Evolutionary conservation across 2,113 vertebrate genomes (phyloP).

Genomic region (Gambusia holbrooki): DNA sequence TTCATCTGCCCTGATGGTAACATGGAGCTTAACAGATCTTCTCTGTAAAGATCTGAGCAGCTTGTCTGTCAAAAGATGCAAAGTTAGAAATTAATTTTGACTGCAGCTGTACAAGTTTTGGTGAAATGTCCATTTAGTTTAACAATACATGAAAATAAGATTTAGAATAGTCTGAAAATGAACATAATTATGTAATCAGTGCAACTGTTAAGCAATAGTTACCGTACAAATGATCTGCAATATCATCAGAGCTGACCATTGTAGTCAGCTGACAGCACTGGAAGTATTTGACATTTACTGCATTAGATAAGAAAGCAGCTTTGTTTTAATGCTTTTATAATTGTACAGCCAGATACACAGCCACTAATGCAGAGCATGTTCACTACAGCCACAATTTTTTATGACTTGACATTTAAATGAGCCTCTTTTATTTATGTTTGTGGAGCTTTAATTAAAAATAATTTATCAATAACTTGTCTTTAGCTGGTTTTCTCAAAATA

Average conservation of each 20-base stretch:
- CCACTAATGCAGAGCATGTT: not conserved
- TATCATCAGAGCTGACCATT: no score
- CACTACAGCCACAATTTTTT: not conserved
- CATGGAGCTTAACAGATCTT: slow-evolving; percentile 50
- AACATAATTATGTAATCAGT: no score
- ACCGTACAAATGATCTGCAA: no score
- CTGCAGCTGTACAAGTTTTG: not conserved
- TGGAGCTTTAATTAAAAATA: slow-evolving; percentile 6
- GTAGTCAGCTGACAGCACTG: no score
- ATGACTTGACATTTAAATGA: not conserved
- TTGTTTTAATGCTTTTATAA: no score
- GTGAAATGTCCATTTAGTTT: not conserved
- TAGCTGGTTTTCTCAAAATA: not conserved
- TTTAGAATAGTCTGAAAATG: no score
- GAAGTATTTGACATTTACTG: no score
- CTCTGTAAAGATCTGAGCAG: slow-evolving; percentile 35
- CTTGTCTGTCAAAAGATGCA: slow-evolving; percentile 43
- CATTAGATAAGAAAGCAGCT: no score
- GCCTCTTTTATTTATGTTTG: not conserved
- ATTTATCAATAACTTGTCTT: slow-evolving; percentile 6
- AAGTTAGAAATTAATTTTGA: slow-evolving; percentile 21
- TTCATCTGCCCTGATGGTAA: slow-evolving; percentile 68
- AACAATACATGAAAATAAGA: not conserved
- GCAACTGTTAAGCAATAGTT: no score
- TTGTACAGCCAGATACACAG: not conserved